Percentiles rank a stretch among this genome's conserved stretches.
phyloP scores from a whole-genome alignment of 92 coral and sea anemone genomes.

The Epizoanthus stellaris region DNA sequence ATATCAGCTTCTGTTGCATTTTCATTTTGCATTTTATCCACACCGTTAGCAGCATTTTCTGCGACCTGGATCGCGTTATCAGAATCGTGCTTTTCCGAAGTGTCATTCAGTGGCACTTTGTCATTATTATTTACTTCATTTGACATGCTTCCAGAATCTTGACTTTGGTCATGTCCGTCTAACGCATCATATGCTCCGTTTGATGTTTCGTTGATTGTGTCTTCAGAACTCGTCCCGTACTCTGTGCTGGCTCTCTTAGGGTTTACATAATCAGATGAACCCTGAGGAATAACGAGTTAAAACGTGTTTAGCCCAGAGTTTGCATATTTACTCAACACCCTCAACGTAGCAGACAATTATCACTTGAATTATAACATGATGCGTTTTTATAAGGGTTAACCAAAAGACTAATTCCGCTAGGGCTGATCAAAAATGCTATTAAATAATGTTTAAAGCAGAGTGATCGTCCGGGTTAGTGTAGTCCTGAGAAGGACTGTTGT shows the following conservation, averaged over 20 bases:
- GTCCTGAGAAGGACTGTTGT: too few relatives aligned
- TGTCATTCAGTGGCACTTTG: not conserved
- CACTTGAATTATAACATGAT: too few relatives aligned
- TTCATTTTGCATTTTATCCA: not conserved
- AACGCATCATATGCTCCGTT: not conserved
- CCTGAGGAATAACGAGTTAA: not conserved
- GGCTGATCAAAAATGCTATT: too few relatives aligned
- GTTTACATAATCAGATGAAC: constrained; percentile 21
- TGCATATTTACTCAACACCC: too few relatives aligned
- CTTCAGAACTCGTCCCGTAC: not conserved
- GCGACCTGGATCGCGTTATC: not conserved
- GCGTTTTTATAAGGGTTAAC: too few relatives aligned
- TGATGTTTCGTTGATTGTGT: not conserved
- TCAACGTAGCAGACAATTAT: too few relatives aligned
- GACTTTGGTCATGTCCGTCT: not conserved
- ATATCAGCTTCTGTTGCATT: not conserved
- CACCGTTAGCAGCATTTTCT: not conserved
- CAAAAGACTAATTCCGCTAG: too few relatives aligned
- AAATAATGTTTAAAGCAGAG: too few relatives aligned
- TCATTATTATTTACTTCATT: constrained; percentile 20
- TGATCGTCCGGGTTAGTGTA: too few relatives aligned
- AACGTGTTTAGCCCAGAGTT: too few relatives aligned
- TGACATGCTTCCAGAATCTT: not conserved
- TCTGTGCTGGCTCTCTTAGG: not conserved
- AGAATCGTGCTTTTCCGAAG: not conserved